Conservation (phyloP, 2,888 invertebrate species). For the Lamproptera curius region DNA sequence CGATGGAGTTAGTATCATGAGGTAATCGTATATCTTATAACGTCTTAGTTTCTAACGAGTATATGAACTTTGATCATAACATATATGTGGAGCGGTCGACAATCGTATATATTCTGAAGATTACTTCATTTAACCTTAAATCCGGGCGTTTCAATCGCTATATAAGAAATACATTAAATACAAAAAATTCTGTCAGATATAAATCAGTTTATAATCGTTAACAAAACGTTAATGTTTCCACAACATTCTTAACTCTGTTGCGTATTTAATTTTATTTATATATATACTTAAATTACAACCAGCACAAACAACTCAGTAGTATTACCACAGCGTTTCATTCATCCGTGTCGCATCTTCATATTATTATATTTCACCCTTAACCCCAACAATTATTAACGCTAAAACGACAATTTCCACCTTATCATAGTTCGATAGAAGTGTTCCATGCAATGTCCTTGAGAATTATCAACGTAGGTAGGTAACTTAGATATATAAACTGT, state of each 20-base stretch:
- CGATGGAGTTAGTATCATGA: background rate
- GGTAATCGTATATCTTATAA: constrained; percentile 12
- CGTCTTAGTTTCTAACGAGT: constrained; percentile 36
- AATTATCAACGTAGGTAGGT: constrained; percentile 22
- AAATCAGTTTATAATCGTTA: background rate
- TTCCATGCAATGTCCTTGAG: background rate
- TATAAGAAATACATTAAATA: constrained; percentile 9
- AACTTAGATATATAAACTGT: constrained; percentile 31
- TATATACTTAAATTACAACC: constrained; percentile 20
- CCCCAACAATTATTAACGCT: constrained; percentile 5
- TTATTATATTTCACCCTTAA: constrained; percentile 43
- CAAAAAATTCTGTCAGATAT: constrained; percentile 9
- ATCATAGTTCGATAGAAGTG: background rate
- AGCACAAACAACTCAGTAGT: constrained; percentile 24
- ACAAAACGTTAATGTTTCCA: too few species aligned
- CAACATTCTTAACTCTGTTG: too few species aligned
- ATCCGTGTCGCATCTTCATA: constrained; percentile 48
- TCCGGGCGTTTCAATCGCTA: too few species aligned
- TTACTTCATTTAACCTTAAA: too few species aligned
- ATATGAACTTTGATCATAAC: constrained; percentile 65
- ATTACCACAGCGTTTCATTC: constrained; percentile 26
- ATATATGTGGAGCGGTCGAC: constrained; percentile 7
- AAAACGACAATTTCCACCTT: background rate
- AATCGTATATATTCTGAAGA: background rate
- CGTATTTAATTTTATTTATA: too few species aligned